Evolutionary conservation across 30 jellyfish, hydroid and myxozoan species (phyloP).

Genomic region (Aurelia coerulea): DNA sequence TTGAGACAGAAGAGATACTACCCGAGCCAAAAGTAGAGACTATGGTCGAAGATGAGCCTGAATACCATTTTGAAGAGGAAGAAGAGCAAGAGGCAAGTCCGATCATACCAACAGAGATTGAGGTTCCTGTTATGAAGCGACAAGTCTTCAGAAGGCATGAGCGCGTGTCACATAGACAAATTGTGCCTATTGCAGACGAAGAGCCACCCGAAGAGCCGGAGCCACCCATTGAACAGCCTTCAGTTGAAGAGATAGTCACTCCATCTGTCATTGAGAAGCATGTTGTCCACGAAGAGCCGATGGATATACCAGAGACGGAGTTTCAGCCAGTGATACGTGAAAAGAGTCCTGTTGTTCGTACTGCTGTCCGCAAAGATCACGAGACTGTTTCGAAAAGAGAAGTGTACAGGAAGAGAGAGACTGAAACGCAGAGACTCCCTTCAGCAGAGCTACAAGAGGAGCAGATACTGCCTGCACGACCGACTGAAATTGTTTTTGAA

Average conservation of each 20-base stretch:
- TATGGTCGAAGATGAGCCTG: slow-evolving; percentile 21
- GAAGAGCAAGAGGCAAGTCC: background rate
- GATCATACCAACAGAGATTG: background rate
- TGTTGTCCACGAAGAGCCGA: slow-evolving; percentile 4
- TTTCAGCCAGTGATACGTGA: slow-evolving; percentile 20
- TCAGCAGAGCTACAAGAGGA: background rate
- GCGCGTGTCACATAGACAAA: background rate
- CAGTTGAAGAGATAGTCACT: background rate
- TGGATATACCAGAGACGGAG: background rate
- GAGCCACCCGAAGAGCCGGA: background rate
- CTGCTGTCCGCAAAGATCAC: slow-evolving; percentile 21
- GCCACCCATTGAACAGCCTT: background rate
- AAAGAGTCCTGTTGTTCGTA: slow-evolving; percentile 7
- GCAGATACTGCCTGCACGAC: background rate
- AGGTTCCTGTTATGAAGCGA: slow-evolving; percentile 8
- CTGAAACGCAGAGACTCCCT: background rate
- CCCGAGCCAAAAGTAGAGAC: slow-evolving; percentile 3
- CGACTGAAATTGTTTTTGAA: background rate
- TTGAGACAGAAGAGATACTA: slow-evolving; percentile 16
- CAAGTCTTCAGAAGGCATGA: background rate
- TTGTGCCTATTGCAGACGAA: slow-evolving; percentile 10
- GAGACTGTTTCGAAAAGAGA: slow-evolving; percentile 8
- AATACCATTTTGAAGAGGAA: background rate
- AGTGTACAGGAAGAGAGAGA: background rate
- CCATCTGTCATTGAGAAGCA: background rate